A percentile compares a stretch with the other conserved stretches of the same genome.
Conservation (phyloP, 1,140 invertebrate species). For the Drosophila ironensis region DNA sequence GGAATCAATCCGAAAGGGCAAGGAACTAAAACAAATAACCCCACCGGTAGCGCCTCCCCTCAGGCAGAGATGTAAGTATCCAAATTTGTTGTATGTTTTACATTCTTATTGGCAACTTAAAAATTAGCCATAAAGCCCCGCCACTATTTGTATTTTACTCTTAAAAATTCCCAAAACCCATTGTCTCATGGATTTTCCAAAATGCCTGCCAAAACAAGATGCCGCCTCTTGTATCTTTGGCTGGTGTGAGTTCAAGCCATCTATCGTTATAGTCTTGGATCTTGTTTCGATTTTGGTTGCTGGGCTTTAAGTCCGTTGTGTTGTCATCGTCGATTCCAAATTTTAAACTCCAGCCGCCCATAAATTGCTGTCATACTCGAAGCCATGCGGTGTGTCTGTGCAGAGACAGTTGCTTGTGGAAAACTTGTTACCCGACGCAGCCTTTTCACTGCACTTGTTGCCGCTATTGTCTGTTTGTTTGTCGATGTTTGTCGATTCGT, state of each 20-base stretch:
- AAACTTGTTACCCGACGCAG: constrained; percentile 61
- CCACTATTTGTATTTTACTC: neutral
- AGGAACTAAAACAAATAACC: constrained; percentile 85
- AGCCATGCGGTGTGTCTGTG: constrained; percentile 15
- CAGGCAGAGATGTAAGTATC: constrained; percentile 73
- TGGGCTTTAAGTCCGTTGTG: constrained; percentile 8
- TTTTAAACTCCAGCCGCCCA: constrained; percentile 65
- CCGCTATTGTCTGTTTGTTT: constrained; percentile 44
- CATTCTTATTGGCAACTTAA: neutral
- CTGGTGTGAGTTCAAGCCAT: neutral
- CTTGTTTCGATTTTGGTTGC: constrained; percentile 1
- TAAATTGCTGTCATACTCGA: constrained; percentile 64
- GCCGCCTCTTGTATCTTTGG: constrained; percentile 30
- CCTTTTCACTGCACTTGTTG: constrained; percentile 76
- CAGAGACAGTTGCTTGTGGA: constrained; percentile 24
- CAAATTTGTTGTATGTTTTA: neutral
- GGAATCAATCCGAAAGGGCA: constrained; percentile 92
- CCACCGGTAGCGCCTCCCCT: constrained; percentile 60
- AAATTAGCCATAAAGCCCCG: neutral
- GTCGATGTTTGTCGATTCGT: constrained; percentile 16
- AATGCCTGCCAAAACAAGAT: constrained; percentile 44
- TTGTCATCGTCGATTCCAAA: constrained; percentile 54
- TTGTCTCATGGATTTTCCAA: constrained; percentile 6
- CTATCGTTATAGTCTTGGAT: constrained; percentile 4
- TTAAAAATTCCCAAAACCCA: neutral